Base-by-base conservation (phyloP, 2,797 vertebrate species). In the Malacoctenus gilli region DNA sequence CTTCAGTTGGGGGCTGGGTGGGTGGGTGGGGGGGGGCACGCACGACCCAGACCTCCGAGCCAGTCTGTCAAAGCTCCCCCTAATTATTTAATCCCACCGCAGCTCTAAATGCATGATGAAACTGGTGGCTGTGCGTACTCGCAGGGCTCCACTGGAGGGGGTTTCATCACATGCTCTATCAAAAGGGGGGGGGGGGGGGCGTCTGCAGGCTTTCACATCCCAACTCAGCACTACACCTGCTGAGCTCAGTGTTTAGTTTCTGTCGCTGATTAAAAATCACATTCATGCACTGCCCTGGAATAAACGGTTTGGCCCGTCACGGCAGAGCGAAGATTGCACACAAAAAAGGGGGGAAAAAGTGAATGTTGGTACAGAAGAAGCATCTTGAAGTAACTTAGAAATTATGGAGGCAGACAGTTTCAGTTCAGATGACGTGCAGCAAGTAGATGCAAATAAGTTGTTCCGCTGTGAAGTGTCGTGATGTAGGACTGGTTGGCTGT, bases 21-120 rank as follows among this genome's bases (percentile, higher is more conserved):
- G n/a, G n/a, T n/a, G n/a, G n/a, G n/a, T n/a, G n/a, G n/a, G 51
- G 59, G 62, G 64, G 44, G 63, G 64, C 63, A 62, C 64, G 70
- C 72, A 75, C 67, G 77, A 74, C 55, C 68, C 69, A 72, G 76
- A 71, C 77, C 74, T 63, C 72, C 59, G 59, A 68, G 68, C 60
- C 74, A 51, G 65, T 77, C 73, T 81, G 58, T 83, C 80, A 84
- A 44, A 82, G 54, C 71, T 54, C 62, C 49, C 59, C 49, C 59
- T 85, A 87, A 90, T 89, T 85, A 83, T 89, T 89, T 89, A 85
- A 90, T 87, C 84, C 79, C 36, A 25, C 65, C 74, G 80, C 83
- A 82, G 62, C 77, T 85, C 68, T 68, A 67, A 80, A 75, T 77
- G 75, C 77, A 82, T 85, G 85, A 87, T 76, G 78, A 84, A 83